Base-by-base conservation (phyloP, 2,797 vertebrate genomes). In the Catamblyrhynchus diadema region DNA sequence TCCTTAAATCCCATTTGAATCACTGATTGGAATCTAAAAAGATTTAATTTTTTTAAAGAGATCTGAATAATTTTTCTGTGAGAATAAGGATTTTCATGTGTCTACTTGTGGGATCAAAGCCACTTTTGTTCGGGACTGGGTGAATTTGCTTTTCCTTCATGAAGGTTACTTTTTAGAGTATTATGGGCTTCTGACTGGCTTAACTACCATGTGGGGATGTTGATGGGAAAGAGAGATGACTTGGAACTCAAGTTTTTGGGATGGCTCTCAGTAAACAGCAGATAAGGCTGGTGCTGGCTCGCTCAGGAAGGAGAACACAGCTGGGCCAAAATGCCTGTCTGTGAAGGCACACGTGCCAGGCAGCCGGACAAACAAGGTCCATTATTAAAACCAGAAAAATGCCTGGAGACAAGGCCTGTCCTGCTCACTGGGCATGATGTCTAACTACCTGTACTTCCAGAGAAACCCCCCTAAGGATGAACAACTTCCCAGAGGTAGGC, bases 261-360 rank as follows among this genome's bases (percentile, higher is more conserved):
- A 25, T 79, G n/a, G 12, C 22, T 53, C 83, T 69, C 45, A 62
- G 13, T 32, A 69, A 78, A 10, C 8, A 66, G 9, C 56, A 32
- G 4, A 4, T 23, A 32, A 62, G 2, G 15, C n/a, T 65, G 30
- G 13, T 50, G 27, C 54, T 75, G 54, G 27, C 27, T 67, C 4
- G 5, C n/a, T 35, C 41, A 32, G n/a, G 42, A 65, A 57, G 48
- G 41, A 80, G 64, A 70, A 35, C 3, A 15, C 3, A 27, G 42
- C 24, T 10, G 27, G 35, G 14, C 12, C 23, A 35, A 77, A 81
- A 84, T 37, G 19, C 39, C 45, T 48, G 33, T 9, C 50, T 61
- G 47, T 21, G 28, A 1, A 8, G 37, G 5, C 9, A 6, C 41
- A 24, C 0, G 0, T 12, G 14, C 23, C 77, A 45, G 50, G n/a